Evolutionary conservation across 1,140 invertebrate genomes (phyloP), one percentile per base, ranked within the genome.

Genomic region (Gonioctena quinquepunctata): DNA sequence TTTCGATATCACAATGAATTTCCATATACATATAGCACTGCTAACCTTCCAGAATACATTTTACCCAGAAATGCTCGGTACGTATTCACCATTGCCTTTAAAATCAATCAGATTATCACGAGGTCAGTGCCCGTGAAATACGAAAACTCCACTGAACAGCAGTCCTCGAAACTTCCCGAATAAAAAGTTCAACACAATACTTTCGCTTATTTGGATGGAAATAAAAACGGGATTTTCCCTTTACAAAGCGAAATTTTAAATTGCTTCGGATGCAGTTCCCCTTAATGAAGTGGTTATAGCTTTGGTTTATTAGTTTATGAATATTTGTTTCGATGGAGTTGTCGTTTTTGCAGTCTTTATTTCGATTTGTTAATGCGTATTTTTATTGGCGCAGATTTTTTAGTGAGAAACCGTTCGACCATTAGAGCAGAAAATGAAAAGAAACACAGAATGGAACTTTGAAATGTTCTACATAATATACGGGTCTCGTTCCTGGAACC

Each of bases 121-220:
- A 23, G 25, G 11, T 57, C 54, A 57, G 54, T 21, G 16, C 5
- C 54, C 54, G 25, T 57, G 54, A 57, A 57, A 57, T 57, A 18
- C 54, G 19, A 22, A 57, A 57, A 57, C 54, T 57, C 54, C n/a
- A 22, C 6, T n/a, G 25, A 21, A 42, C 33, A n/a, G 25, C 54
- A 25, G 16, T 57, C 54, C 21, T 25, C 54, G 25, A 57, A 57
- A 21, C n/a, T 57, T 57, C 21, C 22, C 13, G 22, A 57, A 23
- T 23, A 57, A 57, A 57, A 57, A 57, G 22, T 57, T 22, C 54
- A 8, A 11, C 54, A 21, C 13, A 57, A 57, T 57, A 57, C 54
- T 57, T 57, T 21, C 25, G 25, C 54, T 57, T 57, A 21, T 57
- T 57, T 57, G 25, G 25, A 57, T 57, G 16, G 54, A 57, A 57